phyloP scores from a whole-genome alignment of 2,113 vertebrate genomes.

The Sminthopsis crassicaudata region DNA sequence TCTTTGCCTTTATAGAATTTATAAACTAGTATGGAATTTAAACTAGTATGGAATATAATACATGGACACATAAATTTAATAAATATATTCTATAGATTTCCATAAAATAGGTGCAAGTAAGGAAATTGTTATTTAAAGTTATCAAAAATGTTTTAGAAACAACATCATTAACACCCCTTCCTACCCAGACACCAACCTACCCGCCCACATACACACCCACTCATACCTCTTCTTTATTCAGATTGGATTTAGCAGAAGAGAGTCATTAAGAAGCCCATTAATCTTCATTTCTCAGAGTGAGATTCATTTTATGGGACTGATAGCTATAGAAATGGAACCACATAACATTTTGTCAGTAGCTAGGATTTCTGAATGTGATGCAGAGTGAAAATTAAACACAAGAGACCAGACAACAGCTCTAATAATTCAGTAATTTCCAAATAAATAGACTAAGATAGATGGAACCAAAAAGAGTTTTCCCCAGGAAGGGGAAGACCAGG shows the following conservation, averaged over 20 bases:
- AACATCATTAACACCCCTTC: background rate
- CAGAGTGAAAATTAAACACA: constrained; percentile 85
- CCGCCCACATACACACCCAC: background rate
- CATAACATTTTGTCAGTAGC: constrained; percentile 75
- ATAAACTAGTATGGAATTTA: background rate
- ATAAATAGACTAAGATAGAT: constrained; percentile 86
- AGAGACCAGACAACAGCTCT: constrained; percentile 81
- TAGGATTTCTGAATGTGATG: constrained; percentile 83
- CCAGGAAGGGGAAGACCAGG: constrained; percentile 65
- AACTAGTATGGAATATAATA: background rate
- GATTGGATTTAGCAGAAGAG: constrained; percentile 81
- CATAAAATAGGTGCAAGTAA: background rate
- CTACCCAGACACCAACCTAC: background rate
- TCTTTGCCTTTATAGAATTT: background rate
- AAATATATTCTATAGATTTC: background rate
- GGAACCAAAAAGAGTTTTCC: constrained; percentile 78
- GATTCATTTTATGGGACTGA: constrained; percentile 81
- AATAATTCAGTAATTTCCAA: constrained; percentile 85
- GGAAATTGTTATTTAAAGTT: background rate
- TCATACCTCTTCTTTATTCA: constrained; percentile 74
- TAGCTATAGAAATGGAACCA: constrained; percentile 81
- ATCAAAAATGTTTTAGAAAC: background rate
- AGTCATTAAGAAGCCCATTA: constrained; percentile 86
- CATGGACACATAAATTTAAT: background rate
- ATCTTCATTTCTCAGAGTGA: constrained; percentile 88